A percentile compares a stretch with the other conserved stretches of the same genome.
phyloP scores from a whole-genome alignment of 2,113 vertebrate genomes.

The Lasiurus borealis region DNA sequence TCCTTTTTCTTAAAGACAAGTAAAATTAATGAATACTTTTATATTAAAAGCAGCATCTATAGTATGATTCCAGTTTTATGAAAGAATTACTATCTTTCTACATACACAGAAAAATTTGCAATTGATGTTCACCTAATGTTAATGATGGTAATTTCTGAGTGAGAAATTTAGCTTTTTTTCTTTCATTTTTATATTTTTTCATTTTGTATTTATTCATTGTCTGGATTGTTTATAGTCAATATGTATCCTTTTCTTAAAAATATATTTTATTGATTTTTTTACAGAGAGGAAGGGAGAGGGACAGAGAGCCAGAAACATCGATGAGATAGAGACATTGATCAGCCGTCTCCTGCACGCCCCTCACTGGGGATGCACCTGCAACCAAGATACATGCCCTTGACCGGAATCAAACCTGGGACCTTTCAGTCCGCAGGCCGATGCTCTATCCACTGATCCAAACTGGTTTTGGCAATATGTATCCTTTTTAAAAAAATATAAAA shows the following conservation, averaged over 20 bases:
- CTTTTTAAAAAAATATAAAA: neutral
- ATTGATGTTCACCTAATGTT: neutral
- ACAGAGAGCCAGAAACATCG: too few species aligned
- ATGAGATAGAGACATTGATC: too few species aligned
- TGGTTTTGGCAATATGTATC: neutral
- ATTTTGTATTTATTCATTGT: neutral
- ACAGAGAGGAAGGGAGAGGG: too few species aligned
- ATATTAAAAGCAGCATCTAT: neutral
- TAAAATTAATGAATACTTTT: conserved; percentile 7
- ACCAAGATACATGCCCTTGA: too few species aligned
- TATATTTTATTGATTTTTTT: neutral
- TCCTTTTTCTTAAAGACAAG: neutral
- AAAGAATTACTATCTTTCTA: neutral
- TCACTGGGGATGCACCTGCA: too few species aligned
- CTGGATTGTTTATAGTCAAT: neutral
- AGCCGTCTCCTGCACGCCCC: too few species aligned
- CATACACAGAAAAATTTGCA: neutral
- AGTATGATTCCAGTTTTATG: neutral
- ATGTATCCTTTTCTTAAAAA: neutral
- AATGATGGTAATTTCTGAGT: neutral
- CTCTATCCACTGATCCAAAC: too few species aligned
- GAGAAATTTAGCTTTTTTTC: neutral
- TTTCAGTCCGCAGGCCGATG: too few species aligned
- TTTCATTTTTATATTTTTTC: neutral
- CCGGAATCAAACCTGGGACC: too few species aligned